These are phyloP conservation scores for Ectropis crepuscularia DNA, from an alignment of 2,888 invertebrate genomes.

Conservation along the genomic window DNA sequence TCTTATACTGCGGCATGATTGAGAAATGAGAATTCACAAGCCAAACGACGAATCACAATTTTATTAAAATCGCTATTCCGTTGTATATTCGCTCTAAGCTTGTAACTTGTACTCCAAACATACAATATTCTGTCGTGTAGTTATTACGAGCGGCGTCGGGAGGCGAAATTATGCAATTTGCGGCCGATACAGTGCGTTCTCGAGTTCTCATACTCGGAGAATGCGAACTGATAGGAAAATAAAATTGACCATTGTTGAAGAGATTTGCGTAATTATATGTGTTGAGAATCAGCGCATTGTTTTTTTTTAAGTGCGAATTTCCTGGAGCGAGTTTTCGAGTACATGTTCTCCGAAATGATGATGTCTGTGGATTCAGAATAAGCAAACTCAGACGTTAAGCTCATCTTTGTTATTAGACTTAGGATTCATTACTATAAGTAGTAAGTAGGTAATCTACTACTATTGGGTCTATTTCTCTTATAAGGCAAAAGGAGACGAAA, in stretches of 20 bases:
- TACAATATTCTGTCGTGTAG: slow-evolving; percentile 69
- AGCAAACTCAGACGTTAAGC: too few species aligned
- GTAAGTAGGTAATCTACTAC: too few species aligned
- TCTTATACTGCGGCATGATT: background rate
- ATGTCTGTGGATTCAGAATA: too few species aligned
- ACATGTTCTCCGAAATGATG: too few species aligned
- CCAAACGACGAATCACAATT: background rate
- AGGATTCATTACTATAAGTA: too few species aligned
- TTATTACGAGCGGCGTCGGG: slow-evolving; percentile 68
- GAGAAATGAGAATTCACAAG: background rate
- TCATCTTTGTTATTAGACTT: too few species aligned
- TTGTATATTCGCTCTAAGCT: slow-evolving; percentile 22
- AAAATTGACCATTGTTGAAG: slow-evolving; percentile 7
- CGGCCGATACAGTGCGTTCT: slow-evolving; percentile 53
- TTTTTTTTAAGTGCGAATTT: too few species aligned
- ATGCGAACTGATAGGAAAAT: slow-evolving; percentile 7
- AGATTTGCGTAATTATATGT: too few species aligned
- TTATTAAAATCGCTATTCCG: background rate
- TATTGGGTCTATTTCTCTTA: too few species aligned
- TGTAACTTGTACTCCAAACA: slow-evolving; percentile 46
- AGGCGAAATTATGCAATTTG: slow-evolving; percentile 77
- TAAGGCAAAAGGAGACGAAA: too few species aligned
- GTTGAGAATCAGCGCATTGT: too few species aligned
- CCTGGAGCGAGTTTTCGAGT: too few species aligned
- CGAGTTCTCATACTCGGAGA: slow-evolving; percentile 31